phyloP scores from a whole-genome alignment of 2,888 invertebrate species.

The Metacarcinus magister region DNA sequence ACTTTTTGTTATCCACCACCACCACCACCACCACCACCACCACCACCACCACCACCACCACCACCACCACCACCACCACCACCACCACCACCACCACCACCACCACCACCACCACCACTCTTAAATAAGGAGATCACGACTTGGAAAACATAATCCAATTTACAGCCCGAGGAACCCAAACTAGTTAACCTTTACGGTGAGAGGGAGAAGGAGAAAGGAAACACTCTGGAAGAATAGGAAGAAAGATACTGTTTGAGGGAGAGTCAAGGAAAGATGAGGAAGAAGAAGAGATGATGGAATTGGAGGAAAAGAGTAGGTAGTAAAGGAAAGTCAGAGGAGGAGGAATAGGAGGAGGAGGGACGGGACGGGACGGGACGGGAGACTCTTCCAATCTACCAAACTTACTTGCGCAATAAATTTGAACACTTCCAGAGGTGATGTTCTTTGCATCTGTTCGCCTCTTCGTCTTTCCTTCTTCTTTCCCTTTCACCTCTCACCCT shows the following conservation, averaged over 20 bases:
- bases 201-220: background rate
- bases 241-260: background rate
- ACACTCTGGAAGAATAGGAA: background rate
- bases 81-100: background rate
- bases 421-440: background rate
- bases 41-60: background rate
- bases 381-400: background rate
- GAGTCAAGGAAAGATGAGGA: background rate
- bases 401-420: constrained; percentile 41
- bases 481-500: background rate
- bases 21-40: background rate
- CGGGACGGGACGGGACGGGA: background rate
- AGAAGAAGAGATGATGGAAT: background rate
- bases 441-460: background rate
- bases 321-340: background rate
- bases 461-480: background rate
- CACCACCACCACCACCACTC: background rate
- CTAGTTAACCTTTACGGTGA: background rate
- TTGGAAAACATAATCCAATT: background rate
- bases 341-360: background rate
- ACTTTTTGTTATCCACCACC: background rate
- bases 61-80: background rate
- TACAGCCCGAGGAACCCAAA: background rate
- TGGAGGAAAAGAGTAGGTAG: background rate
- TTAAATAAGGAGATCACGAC: background rate